Evolutionary conservation across 2,113 vertebrate genomes (phyloP).

Genomic region (Tyto alba): DNA sequence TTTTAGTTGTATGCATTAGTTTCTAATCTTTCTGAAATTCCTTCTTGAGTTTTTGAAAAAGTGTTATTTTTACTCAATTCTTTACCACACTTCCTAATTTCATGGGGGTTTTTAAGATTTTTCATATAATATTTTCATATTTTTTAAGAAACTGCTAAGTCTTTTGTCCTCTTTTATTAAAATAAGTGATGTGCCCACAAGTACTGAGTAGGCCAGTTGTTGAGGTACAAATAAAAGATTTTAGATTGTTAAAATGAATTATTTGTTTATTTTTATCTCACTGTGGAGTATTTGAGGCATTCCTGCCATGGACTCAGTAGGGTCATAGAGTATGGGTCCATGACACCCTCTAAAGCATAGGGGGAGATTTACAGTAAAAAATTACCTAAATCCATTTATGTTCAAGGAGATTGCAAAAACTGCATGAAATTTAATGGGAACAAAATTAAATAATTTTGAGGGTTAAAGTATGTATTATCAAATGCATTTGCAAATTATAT

Average conservation of each 20-base stretch:
- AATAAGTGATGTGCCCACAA: not conserved
- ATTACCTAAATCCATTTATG: not conserved
- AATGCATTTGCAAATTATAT: not conserved
- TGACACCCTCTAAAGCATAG: not conserved
- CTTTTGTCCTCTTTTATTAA: not conserved
- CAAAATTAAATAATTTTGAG: not conserved
- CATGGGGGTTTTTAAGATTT: fast-evolving
- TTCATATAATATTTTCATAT: not conserved
- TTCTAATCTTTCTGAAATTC: not conserved
- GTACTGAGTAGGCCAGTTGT: not conserved
- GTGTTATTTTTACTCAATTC: not conserved
- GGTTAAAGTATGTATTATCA: not conserved
- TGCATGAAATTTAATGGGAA: not conserved
- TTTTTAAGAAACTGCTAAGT: not conserved
- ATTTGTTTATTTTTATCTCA: not conserved
- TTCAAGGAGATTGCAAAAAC: not conserved
- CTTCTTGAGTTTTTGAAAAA: not conserved
- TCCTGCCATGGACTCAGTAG: not conserved
- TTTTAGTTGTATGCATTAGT: not conserved
- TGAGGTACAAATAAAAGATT: not conserved
- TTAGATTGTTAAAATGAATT: not conserved
- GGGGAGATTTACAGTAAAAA: not conserved
- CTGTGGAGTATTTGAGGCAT: not conserved
- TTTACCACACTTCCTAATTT: not conserved
- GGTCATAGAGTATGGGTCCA: not conserved